Base-by-base conservation (phyloP, 1,140 invertebrate species). In the Diploscapter pachys region DNA sequence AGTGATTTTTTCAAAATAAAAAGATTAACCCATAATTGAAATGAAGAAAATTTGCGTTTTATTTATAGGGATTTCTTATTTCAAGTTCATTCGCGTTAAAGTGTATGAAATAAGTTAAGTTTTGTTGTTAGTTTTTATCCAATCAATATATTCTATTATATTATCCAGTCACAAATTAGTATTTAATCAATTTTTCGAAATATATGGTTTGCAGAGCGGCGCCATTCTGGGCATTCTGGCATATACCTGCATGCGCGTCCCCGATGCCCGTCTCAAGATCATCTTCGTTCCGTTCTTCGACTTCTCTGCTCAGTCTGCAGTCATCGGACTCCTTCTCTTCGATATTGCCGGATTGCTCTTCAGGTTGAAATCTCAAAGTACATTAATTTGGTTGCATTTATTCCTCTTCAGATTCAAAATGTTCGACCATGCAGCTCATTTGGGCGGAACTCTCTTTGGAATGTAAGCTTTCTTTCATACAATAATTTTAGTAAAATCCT, bases 361-460 rank as follows among this genome's bases (percentile, higher is more conserved):
- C 49, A 68, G 31, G 57, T 59, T 11, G 31, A 59, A 59, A 59
- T 59, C 57, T 31, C 31, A 31, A 31, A 31, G 31, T 59, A 11
- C 57, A 11, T 59, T 31, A 11, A 11, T 59, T 59, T 11, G 9
- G 31, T 59, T 59, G 9, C 31, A 59, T 11, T 11, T 11, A 11
- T 11, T 11, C 57, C 9, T 59, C 31, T 59, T 59, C 9, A 90
- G 92, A n/a, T 98, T 94, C 94, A 91, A 90, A 86, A 89, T 93
- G 74, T 93, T 98, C 85, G 96, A 98, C 85, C 95, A 98, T 88
- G 94, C 95, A n/a, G 95, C 94, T 52, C 96, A 98, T 91, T 90
- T 98, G 79, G 93, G 94, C 65, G 95, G 95, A 68, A 91, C 92
- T 57, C 81, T 94, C 59, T 94, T 92, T 88, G 95, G 95, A 89